Base-by-base conservation (phyloP, 2,888 invertebrate genomes). In the Dolichopus griseipennis region DNA sequence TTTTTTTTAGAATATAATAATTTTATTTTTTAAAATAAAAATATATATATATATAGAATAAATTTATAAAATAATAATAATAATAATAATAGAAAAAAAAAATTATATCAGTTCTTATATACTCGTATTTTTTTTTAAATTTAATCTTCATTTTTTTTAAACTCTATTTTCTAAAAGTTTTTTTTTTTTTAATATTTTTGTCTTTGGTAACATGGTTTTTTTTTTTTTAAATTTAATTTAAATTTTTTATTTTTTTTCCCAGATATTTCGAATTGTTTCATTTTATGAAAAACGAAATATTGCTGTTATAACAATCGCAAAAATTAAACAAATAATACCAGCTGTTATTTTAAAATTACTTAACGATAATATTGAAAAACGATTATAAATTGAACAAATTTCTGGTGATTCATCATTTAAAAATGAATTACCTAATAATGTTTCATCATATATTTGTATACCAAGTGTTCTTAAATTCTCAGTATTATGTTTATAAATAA, bases 401-500 rank as follows among this genome's bases (percentile, higher is more conserved):
- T 91, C 90, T 0, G 89, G 85, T 0, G 92, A 88, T 77, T 93
- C 92, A 78, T 93, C 92, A 73, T 90, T 87, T 65, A 88, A 79
- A 3, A 84, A 83, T 65, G 83, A 77, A 22, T 81, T 81, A 68
- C 81, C 79, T 68, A 79, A 83, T 70, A 75, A 81, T 70, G 82
- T 76, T 70, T 80, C 82, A 73, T 84, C 85, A 68, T 84, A 81
- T 72, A 86, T 85, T 68, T 76, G 72, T 61, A 80, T 73, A 4
- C 86, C 87, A 67, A 87, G 78, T 66, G 85, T 83, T 65, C 85
- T 83, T 69, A 87, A 80, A 77, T 86, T 87, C 73, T 87, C 86
- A 41, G 79, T 76, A 67, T 75, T 68, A 72, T 80, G 76, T 52
- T 52, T 52, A 18, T 18, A 18, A 52, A 52, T 52, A 52, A 18